Percentiles rank a stretch among this genome's conserved stretches.
Evolutionary conservation across 2,797 vertebrate species (phyloP).

Genomic region (Ataeniobius toweri): DNA sequence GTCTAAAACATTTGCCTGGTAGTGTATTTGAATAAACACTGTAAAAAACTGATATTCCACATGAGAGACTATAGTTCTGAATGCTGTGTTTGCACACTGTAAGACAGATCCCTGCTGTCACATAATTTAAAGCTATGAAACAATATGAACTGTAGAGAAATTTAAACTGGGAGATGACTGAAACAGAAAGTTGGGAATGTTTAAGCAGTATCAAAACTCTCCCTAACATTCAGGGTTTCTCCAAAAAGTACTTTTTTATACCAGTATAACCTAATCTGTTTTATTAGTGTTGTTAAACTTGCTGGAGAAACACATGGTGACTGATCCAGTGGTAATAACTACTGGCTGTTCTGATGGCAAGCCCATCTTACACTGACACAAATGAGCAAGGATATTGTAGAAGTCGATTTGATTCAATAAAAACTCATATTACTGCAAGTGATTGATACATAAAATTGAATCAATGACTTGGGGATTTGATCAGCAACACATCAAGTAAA

Average conservation of each 20-base stretch:
- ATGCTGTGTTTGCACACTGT: neutral
- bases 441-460: neutral
- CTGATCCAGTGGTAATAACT: slow-evolving; percentile 21
- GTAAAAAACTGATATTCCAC: neutral
- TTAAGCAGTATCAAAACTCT: neutral
- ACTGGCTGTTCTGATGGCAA: slow-evolving; percentile 32
- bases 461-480: slow-evolving; percentile 3
- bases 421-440: neutral
- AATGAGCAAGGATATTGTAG: slow-evolving; percentile 10
- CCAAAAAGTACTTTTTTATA: neutral
- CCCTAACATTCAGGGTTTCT: neutral
- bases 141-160: neutral
- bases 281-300: slow-evolving; percentile 27
- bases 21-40: neutral
- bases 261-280: slow-evolving; percentile 21
- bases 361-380: slow-evolving; percentile 11
- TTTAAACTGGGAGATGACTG: neutral
- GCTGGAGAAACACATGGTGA: slow-evolving; percentile 13
- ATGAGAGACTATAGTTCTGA: neutral
- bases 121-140: neutral
- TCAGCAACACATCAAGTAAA: slow-evolving; percentile 1
- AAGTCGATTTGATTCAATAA: neutral
- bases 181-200: neutral
- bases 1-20: no score
- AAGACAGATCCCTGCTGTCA: neutral